These are phyloP conservation scores for Zosterops lateralis DNA, from an alignment of 2,113 vertebrate species.

Conservation along the genomic window DNA sequence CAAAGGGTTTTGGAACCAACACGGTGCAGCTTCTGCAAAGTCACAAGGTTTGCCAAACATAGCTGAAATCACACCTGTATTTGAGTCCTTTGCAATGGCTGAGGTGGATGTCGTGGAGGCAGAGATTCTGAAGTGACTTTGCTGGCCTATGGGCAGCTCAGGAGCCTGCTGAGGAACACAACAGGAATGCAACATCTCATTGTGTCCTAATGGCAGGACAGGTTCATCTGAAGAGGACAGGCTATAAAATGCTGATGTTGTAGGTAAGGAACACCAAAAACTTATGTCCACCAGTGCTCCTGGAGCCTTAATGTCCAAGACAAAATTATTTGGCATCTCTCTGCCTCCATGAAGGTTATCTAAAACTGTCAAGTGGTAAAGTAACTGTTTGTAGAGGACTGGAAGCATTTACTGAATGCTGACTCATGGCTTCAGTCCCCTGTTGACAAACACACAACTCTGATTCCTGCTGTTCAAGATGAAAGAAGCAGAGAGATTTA, in stretches of 20 bases:
- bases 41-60: background rate
- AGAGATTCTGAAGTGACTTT: background rate
- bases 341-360: background rate
- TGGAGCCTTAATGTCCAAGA: background rate
- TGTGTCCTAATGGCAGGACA: background rate
- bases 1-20: background rate
- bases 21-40: background rate
- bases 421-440: slow-evolving; percentile 13
- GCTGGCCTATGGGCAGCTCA: background rate
- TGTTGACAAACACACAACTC: slow-evolving; percentile 15
- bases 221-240: background rate
- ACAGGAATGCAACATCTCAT: background rate
- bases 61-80: background rate
- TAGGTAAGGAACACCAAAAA: background rate
- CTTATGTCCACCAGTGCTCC: background rate
- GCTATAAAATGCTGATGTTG: background rate
- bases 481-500: background rate
- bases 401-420: background rate
- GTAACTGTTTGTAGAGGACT: background rate
- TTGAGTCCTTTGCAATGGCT: background rate
- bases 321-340: background rate
- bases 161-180: background rate
- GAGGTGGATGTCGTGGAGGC: background rate
- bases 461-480: background rate
- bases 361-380: background rate